Evolutionary conservation across 2,888 invertebrate genomes (phyloP).

Genomic region (Drosophila setosimentum): DNA sequence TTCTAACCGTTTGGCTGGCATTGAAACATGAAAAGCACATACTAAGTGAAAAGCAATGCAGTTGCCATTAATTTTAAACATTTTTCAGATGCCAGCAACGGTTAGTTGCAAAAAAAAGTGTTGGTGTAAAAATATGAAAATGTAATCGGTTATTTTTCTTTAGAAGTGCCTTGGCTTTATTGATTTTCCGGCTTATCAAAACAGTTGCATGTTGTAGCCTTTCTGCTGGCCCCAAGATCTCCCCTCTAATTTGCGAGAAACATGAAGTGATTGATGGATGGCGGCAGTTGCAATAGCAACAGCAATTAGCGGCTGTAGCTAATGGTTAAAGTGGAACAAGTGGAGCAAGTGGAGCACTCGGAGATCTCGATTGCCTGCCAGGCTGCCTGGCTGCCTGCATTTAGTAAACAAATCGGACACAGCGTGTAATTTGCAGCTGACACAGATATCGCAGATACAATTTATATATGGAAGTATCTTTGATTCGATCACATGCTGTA

Average conservation of each 20-base stretch:
- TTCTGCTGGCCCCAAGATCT: not conserved
- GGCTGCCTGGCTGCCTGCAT: conserved; percentile 31
- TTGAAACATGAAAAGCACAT: not conserved
- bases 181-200: conserved; percentile 42
- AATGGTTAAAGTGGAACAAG: conserved; percentile 58
- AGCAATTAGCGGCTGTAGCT: conserved; percentile 51
- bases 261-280: conserved; percentile 53
- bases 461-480: conserved; percentile 15
- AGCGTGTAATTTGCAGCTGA: conserved; percentile 58
- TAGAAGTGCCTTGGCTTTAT: conserved; percentile 25
- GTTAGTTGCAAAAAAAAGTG: conserved; percentile 6
- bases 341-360: conserved; percentile 49
- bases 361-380: conserved; percentile 36
- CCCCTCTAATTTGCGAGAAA: conserved; percentile 43
- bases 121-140: conserved; percentile 24
- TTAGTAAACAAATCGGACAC: conserved; percentile 70
- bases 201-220: conserved; percentile 15
- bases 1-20: not conserved
- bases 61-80: conserved; percentile 21
- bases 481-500: conserved; percentile 14
- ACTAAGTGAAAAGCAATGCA: conserved; percentile 25
- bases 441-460: conserved; percentile 24
- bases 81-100: conserved; percentile 16
- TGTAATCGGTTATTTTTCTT: conserved; percentile 22
- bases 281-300: conserved; percentile 24